Base-by-base conservation (phyloP, 2,797 vertebrate species). In the Enteromius mattozi region DNA sequence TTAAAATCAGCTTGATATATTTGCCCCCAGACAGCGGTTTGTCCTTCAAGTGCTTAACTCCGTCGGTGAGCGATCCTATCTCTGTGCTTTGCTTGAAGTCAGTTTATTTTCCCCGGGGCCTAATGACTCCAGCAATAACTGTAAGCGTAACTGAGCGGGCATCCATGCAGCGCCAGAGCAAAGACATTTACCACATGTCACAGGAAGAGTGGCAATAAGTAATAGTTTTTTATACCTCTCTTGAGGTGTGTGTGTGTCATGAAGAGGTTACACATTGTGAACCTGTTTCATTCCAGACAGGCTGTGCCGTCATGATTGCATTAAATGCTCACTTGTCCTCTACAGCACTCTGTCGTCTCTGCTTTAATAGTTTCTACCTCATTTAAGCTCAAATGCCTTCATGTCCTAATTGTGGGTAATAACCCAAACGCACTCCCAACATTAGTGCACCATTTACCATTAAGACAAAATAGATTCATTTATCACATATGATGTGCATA, bases 331-430 rank as follows among this genome's bases (percentile, higher is more conserved):
- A 85, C 81, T 86, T 74, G 85, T 90, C 92, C 87, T 92, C 84
- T 84, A 83, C 70, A 83, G 71, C 45, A 76, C 86, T 89, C 82
- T 45, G 79, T 81, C 80, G 74, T 83, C 65, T 87, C 77, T 42
- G 49, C 71, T 84, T 71, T 81, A 81, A 89, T 80, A 80, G 87
- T 92, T 94, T 91, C 92, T 89, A 90, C 91, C 89, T 93, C 92
- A 92, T 92, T 93, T 91, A 87, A 91, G 90, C 85, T 90, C 91
- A 92, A 92, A 93, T 91, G 80, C 90, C 85, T 87, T 76, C 85
- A 84, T 87, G 88, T 90, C 91, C 74, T 94, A 93, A 94, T 94
- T 91, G 92, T 89, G 91, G 91, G 90, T 93, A 94, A 94, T 93
- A 94, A 93, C 92, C 93, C 91, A 89, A 90, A 92, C 89, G 84